Evolutionary conservation across 2,888 invertebrate genomes (phyloP).

Genomic region (Nomada goodeniana): DNA sequence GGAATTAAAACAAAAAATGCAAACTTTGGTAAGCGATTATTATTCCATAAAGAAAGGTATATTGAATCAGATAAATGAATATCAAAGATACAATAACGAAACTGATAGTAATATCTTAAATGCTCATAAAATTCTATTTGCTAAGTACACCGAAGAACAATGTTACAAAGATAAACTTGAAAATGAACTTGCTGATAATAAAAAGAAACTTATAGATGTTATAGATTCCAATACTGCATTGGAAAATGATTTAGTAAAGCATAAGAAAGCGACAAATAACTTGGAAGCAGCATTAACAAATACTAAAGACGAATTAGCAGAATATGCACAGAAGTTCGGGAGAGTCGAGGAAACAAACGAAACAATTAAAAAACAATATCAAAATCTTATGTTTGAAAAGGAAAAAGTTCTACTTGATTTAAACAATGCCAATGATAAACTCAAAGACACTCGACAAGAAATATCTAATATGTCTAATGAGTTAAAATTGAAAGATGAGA

Average conservation of each 20-base stretch:
- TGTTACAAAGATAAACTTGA: conserved; percentile 32
- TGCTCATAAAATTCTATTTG: conserved; percentile 27
- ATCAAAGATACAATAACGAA: conserved; percentile 21
- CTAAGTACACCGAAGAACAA: conserved; percentile 36
- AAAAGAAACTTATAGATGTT: conserved; percentile 36
- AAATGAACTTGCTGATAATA: conserved; percentile 35
- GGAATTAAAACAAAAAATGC: conserved; percentile 14
- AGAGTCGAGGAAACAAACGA: conserved; percentile 29
- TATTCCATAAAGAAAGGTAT: conserved; percentile 32
- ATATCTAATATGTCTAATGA: conserved; percentile 39
- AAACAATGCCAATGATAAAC: conserved; percentile 34
- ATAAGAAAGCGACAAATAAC: conserved; percentile 27
- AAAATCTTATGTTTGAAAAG: conserved; percentile 42
- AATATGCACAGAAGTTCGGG: conserved; percentile 16
- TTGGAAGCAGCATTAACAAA: conserved; percentile 43
- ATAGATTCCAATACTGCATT: conserved; percentile 28
- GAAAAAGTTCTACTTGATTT: conserved; percentile 45
- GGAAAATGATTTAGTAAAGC: conserved; percentile 47
- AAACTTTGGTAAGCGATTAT: conserved; percentile 35
- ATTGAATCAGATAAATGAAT: conserved; percentile 37
- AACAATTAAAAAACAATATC: conserved; percentile 29
- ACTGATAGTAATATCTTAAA: conserved; percentile 23
- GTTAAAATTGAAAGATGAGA: conserved; percentile 49
- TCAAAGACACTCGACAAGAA: conserved; percentile 44
- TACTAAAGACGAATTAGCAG: conserved; percentile 51